Evolutionary conservation across 2,888 invertebrate genomes (phyloP), one percentile per base, ranked within the genome.

Genomic region (Amphipyra berbera): DNA sequence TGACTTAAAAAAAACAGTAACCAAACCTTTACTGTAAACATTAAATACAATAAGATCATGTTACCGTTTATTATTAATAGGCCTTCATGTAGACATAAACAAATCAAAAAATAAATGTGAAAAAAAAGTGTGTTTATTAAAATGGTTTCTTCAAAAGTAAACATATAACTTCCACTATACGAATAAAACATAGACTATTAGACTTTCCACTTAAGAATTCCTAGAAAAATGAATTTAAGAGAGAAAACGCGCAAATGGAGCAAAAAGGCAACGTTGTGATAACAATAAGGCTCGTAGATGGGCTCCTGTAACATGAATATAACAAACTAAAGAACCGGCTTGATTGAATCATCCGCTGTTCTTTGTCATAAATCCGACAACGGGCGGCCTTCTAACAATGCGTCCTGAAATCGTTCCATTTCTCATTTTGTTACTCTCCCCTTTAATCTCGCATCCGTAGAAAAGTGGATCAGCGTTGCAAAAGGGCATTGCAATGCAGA

Each of bases 331-430:
- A 93, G 93, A 94, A 90, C 91, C 86, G 85, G 85, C 81, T 92
- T 94, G 95, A 95, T 95, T 95, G 94, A 95, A 95, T 95, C 94
- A 95, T 93, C 93, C 93, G 89, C 90, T 88, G 92, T 92, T 93
- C 94, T 94, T 94, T 95, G 94, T 94, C 94, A 94, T 95, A 94
- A 94, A 93, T 94, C 94, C 94, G 92, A 91, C 93, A 91, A 91
- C 93, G 93, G 92, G 88, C 90, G 85, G 90, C 88, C 89, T 84
- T 88, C 92, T 90, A 91, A 95, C 94, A 95, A 94, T 95, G 90
- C 93, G 91, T 90, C 88, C 92, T 92, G 92, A 94, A 94, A 94
- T 94, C 93, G 94, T 93, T 94, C 89, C 93, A 94, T 94, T 94
- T 94, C 94, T 94, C 94, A 94, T 94, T 95, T 95, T 95, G 94